Conservation (phyloP, 2,888 invertebrate species). For the Eristalis arbustorum region DNA sequence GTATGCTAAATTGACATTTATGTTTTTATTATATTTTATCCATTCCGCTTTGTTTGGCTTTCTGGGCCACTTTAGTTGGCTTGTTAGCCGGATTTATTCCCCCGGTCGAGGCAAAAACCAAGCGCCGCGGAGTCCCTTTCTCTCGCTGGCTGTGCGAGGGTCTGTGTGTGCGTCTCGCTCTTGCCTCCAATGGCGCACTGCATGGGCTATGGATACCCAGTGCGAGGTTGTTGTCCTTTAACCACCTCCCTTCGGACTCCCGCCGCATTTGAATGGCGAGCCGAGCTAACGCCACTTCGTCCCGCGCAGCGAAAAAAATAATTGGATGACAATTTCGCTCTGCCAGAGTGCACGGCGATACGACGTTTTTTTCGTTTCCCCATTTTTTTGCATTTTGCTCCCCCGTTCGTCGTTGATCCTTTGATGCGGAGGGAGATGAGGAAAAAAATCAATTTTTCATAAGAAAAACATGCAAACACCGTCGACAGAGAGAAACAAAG, state of each 20-base stretch:
- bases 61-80: constrained; percentile 64
- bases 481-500: constrained; percentile 41
- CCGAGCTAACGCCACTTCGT: constrained; percentile 17
- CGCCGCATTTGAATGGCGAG: constrained; percentile 57
- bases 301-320: constrained; percentile 64
- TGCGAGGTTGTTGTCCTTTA: constrained; percentile 65
- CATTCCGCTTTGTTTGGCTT: constrained; percentile 61
- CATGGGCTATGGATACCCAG: constrained; percentile 48
- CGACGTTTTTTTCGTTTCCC: not conserved
- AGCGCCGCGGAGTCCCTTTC: not conserved
- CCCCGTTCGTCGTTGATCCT: not conserved
- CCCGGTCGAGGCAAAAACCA: constrained; percentile 9
- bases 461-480: constrained; percentile 18
- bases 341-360: constrained; percentile 24
- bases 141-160: not conserved
- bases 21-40: constrained; percentile 74
- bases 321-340: constrained; percentile 67
- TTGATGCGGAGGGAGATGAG: not conserved
- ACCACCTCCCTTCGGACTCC: constrained; percentile 47
- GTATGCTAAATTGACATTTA: constrained; percentile 74
- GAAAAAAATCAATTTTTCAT: constrained; percentile 53
- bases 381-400: constrained; percentile 11
- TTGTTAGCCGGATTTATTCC: constrained; percentile 66
- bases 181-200: constrained; percentile 13
- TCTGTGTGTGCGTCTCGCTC: not conserved